These are phyloP conservation scores for Rotaria macrura DNA, from an alignment of 2,888 invertebrate species.

Conservation along the genomic window DNA sequence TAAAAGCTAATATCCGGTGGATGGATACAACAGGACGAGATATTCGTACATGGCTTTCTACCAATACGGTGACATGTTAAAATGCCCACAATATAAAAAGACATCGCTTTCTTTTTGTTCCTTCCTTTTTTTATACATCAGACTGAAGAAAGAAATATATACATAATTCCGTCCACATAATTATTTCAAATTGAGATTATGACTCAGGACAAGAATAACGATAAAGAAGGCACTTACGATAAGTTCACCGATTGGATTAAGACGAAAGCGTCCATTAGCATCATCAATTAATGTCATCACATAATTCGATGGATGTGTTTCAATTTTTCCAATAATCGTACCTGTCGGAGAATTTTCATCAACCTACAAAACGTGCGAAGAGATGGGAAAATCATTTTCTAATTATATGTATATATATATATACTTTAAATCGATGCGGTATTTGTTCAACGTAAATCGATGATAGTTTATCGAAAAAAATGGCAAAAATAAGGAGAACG, in stretches of 20 bases:
- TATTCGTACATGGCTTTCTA: background rate
- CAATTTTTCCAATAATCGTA: background rate
- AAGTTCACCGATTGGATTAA: background rate
- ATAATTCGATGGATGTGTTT: background rate
- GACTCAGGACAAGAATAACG: background rate
- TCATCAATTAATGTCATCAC: background rate
- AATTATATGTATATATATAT: background rate
- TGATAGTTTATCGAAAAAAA: background rate
- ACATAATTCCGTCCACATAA: background rate
- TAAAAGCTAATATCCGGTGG: constrained; percentile 29
- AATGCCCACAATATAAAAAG: background rate
- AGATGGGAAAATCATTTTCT: background rate
- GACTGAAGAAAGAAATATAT: background rate
- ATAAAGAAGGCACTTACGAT: background rate
- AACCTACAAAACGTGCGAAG: background rate
- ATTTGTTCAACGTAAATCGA: background rate
- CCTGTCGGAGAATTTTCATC: background rate
- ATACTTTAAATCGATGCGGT: background rate
- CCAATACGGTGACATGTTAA: background rate
- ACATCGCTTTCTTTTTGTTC: background rate
- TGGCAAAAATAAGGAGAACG: background rate
- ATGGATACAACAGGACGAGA: constrained; percentile 13
- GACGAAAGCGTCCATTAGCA: constrained; percentile 5
- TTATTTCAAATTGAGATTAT: background rate
- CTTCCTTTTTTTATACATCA: background rate